Percentiles rank a stretch among this genome's conserved stretches.
Evolutionary conservation across 2,888 invertebrate species (phyloP).

Genomic region (Pachymerium ferrugineum): DNA sequence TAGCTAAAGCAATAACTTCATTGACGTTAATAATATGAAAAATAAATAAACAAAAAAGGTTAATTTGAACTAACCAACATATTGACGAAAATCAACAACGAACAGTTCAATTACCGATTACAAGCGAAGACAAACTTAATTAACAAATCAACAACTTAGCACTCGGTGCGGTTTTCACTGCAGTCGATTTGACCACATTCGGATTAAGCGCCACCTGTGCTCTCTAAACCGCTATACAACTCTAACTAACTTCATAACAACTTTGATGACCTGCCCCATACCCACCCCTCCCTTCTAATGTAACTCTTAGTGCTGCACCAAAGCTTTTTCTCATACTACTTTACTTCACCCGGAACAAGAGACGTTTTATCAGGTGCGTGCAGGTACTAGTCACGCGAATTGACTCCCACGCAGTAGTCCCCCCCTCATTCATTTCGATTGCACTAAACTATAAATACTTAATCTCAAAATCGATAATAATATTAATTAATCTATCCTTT

Average conservation of each 20-base stretch:
- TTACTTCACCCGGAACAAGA: neutral
- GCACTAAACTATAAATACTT: neutral
- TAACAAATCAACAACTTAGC: slow-evolving; percentile 17
- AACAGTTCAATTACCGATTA: neutral
- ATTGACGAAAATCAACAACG: too few species aligned
- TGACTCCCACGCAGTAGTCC: neutral
- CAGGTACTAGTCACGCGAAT: slow-evolving; percentile 22
- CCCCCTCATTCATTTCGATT: slow-evolving; percentile 13
- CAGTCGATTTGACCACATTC: slow-evolving; percentile 16
- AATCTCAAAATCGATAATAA: neutral
- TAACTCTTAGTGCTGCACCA: neutral
- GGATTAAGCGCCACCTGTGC: slow-evolving; percentile 7
- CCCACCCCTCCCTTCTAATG: too few species aligned
- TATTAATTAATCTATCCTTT: neutral
- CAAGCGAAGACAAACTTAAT: slow-evolving; percentile 11
- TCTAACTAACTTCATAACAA: neutral
- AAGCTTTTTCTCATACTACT: neutral
- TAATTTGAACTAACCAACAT: too few species aligned
- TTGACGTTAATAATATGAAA: too few species aligned
- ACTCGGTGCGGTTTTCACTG: neutral
- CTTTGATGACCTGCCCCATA: neutral
- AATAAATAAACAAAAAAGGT: too few species aligned
- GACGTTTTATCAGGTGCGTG: slow-evolving; percentile 13
- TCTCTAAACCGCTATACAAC: neutral
- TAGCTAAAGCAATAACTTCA: too few species aligned